These are phyloP conservation scores for Mechanitis mazaeus DNA, from an alignment of 2,888 invertebrate species.

Conservation along the genomic window DNA sequence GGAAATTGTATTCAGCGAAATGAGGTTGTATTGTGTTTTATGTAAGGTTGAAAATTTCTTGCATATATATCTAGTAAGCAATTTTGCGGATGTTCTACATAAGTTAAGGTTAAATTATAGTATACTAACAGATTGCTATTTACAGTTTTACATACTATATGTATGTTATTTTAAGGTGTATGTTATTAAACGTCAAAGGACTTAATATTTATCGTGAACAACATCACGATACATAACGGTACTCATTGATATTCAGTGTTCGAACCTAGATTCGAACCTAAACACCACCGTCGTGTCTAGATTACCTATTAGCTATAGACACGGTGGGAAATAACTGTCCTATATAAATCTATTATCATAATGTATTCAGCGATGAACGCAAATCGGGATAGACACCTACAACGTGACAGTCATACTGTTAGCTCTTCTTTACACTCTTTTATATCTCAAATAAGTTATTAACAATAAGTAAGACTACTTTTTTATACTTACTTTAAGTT, in stretches of 20 bases:
- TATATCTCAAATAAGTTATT: too few relatives aligned
- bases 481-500: too few relatives aligned
- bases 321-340: conserved; percentile 39
- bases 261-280: conserved; percentile 39
- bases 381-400: background rate
- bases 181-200: background rate
- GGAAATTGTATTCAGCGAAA: background rate
- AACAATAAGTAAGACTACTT: too few relatives aligned
- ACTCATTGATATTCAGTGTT: conserved; percentile 39
- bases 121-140: too few relatives aligned
- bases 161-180: too few relatives aligned
- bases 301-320: conserved; percentile 33
- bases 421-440: too few relatives aligned
- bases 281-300: conserved; percentile 44
- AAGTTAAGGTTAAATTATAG: too few relatives aligned
- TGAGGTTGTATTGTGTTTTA: too few relatives aligned
- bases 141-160: too few relatives aligned
- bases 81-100: too few relatives aligned
- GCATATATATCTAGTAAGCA: too few relatives aligned
- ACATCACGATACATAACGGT: conserved; percentile 51
- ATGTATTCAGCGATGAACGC: conserved; percentile 11
- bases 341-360: conserved; percentile 22
- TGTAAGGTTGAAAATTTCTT: too few relatives aligned
- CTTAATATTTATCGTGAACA: conserved; percentile 30
- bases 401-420: background rate